phyloP scores from a whole-genome alignment of 2,888 invertebrate species.

The Drosophila colorata region DNA sequence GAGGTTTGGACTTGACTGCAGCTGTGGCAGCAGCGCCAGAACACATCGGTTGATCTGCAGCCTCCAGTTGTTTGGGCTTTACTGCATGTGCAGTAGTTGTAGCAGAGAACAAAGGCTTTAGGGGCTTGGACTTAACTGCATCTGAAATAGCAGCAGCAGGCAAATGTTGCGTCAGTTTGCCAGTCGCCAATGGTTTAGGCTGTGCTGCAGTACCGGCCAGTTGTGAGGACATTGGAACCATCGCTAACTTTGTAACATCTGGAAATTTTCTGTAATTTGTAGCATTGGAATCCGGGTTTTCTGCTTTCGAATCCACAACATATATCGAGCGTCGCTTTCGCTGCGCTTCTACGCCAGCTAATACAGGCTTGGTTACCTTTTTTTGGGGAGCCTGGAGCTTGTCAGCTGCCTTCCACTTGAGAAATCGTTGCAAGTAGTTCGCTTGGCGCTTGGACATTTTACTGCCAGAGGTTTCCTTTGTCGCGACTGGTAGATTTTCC shows the following conservation, averaged over 20 bases:
- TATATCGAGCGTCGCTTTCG: conserved; percentile 32
- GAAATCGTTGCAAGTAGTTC: conserved; percentile 42
- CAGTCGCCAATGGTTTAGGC: neutral
- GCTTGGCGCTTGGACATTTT: conserved; percentile 7
- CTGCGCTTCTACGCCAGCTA: neutral
- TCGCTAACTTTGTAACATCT: too few relatives aligned
- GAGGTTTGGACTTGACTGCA: neutral
- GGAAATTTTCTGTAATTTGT: neutral
- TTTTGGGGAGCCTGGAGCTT: conserved; percentile 3
- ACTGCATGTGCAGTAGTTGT: neutral
- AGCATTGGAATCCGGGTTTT: neutral
- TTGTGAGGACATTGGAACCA: neutral
- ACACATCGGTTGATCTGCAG: neutral
- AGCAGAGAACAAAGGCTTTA: neutral
- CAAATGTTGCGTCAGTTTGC: neutral
- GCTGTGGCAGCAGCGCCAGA: neutral
- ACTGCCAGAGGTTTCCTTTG: neutral
- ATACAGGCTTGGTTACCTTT: neutral
- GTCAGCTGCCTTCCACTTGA: conserved; percentile 34
- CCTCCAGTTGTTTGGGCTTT: neutral
- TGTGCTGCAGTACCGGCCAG: neutral
- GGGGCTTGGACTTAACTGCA: neutral
- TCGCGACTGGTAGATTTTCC: conserved; percentile 38
- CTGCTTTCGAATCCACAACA: conserved; percentile 3
- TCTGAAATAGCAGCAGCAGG: neutral